Percentiles rank a stretch among this genome's conserved stretches.
Conservation (phyloP, 2,888 invertebrate genomes). For the Aphrophora alni region DNA sequence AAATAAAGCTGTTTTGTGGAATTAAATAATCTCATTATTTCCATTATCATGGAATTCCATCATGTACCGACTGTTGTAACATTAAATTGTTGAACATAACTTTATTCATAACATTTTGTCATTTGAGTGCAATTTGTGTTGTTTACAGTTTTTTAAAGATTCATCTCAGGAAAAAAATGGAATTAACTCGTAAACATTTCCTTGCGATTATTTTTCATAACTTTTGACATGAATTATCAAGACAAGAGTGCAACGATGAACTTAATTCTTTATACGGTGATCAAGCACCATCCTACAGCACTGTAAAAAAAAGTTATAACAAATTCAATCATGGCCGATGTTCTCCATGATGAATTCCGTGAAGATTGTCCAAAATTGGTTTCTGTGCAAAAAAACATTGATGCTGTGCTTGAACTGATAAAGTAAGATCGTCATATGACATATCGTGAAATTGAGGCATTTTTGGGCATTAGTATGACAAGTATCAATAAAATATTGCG, state of each 20-base stretch:
- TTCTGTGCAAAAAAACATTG: constrained; percentile 17
- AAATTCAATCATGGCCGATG: constrained; percentile 16
- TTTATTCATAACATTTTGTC: too few relatives aligned
- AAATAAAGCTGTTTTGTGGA: too few relatives aligned
- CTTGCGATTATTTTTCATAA: constrained; percentile 10
- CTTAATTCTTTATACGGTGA: not conserved
- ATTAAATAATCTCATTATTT: too few relatives aligned
- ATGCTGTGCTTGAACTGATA: constrained; percentile 15
- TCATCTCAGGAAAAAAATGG: not conserved
- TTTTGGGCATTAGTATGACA: constrained; percentile 21
- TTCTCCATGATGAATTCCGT: constrained; percentile 19
- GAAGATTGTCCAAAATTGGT: constrained; percentile 23
- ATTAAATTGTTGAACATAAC: too few relatives aligned
- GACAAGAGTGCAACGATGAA: not conserved
- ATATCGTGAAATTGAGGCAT: constrained; percentile 25
- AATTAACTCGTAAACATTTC: not conserved
- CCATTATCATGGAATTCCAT: too few relatives aligned
- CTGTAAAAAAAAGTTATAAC: constrained; percentile 10
- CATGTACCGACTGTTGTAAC: too few relatives aligned
- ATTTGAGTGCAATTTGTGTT: not conserved
- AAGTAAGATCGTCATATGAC: constrained; percentile 29
- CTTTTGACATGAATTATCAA: not conserved
- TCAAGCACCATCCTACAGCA: constrained; percentile 14
- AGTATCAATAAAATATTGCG: constrained; percentile 23
- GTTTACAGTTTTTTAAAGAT: not conserved